Evolutionary conservation across 2,888 invertebrate genomes (phyloP).

Genomic region (Salpingus planirostris): DNA sequence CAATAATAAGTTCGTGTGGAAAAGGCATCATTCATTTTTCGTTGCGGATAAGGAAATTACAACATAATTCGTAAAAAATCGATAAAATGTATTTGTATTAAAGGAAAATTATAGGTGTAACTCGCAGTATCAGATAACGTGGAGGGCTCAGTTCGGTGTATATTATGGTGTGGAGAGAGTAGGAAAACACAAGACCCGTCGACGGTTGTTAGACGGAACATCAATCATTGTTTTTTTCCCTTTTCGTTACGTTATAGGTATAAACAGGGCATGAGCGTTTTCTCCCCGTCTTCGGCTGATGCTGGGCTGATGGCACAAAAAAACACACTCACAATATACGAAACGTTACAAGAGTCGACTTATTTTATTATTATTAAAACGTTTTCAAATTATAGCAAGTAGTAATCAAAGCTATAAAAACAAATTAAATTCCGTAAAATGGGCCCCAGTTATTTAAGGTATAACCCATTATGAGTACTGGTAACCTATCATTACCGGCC

Average conservation of each 20-base stretch:
- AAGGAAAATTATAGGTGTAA: constrained; percentile 34
- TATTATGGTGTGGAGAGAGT: too few relatives aligned
- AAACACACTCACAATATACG: too few relatives aligned
- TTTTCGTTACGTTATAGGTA: constrained; percentile 11
- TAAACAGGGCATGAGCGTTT: too few relatives aligned
- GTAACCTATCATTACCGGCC: constrained; percentile 41
- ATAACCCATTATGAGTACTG: constrained; percentile 40
- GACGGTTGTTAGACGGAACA: constrained; percentile 28
- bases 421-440: constrained; percentile 44
- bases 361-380: constrained; percentile 41
- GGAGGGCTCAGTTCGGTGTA: too few relatives aligned
- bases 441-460: constrained; percentile 42
- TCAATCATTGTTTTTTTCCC: constrained; percentile 30
- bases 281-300: constrained; percentile 19
- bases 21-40: constrained; percentile 40
- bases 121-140: constrained; percentile 24
- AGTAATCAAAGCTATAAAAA: constrained; percentile 46
- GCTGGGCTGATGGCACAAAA: too few relatives aligned
- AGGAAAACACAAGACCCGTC: constrained; percentile 19
- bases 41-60: constrained; percentile 41
- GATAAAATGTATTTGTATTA: constrained; percentile 34
- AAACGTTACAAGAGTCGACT: constrained; percentile 30
- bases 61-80: constrained; percentile 35
- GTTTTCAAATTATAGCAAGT: constrained; percentile 42
- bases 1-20: constrained; percentile 43